phyloP scores from a whole-genome alignment of 2,113 vertebrate species.

The Neolamprologus sp. region DNA sequence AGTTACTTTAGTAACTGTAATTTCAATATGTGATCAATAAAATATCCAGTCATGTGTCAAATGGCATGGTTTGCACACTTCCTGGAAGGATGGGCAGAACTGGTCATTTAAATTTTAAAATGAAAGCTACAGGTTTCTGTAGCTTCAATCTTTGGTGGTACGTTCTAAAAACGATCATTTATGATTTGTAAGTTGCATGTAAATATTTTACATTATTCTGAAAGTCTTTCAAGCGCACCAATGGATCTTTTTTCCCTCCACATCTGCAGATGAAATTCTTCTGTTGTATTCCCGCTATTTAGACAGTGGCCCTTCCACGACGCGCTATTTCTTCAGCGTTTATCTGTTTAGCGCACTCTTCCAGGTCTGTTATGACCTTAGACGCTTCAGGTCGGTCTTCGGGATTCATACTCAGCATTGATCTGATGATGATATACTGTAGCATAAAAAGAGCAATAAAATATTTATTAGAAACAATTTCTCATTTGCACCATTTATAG shows the following conservation, averaged over 20 bases:
- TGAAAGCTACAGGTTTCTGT: background rate
- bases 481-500: background rate
- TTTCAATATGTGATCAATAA: background rate
- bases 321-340: rapidly evolving
- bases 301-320: background rate
- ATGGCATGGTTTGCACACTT: background rate
- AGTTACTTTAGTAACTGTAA: background rate
- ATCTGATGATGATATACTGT: slow-evolving; percentile 1
- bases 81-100: background rate
- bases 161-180: background rate
- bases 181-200: background rate
- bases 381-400: slow-evolving; percentile 31
- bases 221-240: background rate
- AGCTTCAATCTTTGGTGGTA: background rate
- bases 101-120: background rate
- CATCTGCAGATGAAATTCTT: background rate
- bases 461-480: background rate
- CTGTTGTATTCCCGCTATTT: background rate
- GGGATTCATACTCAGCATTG: slow-evolving; percentile 24
- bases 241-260: rapidly evolving
- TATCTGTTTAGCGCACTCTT: rapidly evolving
- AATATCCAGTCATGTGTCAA: background rate
- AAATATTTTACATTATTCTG: rapidly evolving
- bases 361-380: background rate
- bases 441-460: background rate